Evolutionary conservation across 2,888 invertebrate species (phyloP).

Genomic region (Podabrus alpinus): DNA sequence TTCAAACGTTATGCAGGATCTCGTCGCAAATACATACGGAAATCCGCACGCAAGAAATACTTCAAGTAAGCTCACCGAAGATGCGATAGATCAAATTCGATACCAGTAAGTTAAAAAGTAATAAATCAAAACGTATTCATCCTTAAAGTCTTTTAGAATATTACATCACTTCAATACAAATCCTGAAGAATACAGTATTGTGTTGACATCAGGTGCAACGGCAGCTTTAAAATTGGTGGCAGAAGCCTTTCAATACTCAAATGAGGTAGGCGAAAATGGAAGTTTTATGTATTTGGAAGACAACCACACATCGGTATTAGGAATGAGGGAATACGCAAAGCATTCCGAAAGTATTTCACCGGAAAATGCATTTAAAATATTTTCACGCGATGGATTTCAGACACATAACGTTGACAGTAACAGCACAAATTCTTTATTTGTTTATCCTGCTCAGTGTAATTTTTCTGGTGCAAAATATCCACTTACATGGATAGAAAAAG

Average conservation of each 20-base stretch:
- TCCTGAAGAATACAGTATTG: conserved; percentile 78
- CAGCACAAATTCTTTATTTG: conserved; percentile 67
- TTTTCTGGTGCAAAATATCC: conserved; percentile 93
- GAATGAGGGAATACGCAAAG: conserved; percentile 79
- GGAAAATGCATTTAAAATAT: conserved; percentile 59
- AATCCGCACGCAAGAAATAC: conserved; percentile 83
- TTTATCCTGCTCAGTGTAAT: conserved; percentile 91
- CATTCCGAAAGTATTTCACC: conserved; percentile 63
- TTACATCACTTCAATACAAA: conserved; percentile 84
- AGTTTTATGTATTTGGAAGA: conserved; percentile 82
- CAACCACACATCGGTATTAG: conserved; percentile 94
- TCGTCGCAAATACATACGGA: conserved; percentile 75
- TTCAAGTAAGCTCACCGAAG: conserved; percentile 80
- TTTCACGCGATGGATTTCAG: conserved; percentile 7
- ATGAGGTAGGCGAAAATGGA: conserved; percentile 55
- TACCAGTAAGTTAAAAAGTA: conserved; percentile 60
- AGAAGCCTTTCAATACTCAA: conserved; percentile 74
- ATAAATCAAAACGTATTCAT: not conserved
- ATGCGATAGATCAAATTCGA: conserved; percentile 83
- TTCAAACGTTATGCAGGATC: conserved; percentile 64
- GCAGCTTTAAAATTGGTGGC: conserved; percentile 81
- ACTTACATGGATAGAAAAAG: conserved; percentile 67
- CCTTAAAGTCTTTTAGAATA: conserved; percentile 62
- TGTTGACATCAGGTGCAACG: conserved; percentile 96
- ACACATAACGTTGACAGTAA: not conserved